Conservation (phyloP, 1,140 invertebrate species). For the Lasioglossum albipes region DNA sequence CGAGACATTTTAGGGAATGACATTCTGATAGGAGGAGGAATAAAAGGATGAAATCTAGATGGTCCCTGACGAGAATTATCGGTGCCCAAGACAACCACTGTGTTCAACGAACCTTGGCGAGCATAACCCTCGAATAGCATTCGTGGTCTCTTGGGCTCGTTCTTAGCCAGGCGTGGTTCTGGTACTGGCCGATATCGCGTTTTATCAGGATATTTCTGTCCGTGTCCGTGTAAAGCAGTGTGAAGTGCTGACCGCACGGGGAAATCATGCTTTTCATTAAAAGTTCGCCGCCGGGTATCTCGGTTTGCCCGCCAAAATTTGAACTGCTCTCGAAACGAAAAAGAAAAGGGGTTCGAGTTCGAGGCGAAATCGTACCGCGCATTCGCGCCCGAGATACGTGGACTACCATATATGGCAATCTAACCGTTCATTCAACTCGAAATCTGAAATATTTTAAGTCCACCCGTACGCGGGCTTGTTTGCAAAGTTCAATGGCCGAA, state of each 20-base stretch:
- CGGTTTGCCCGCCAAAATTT: conserved; percentile 42
- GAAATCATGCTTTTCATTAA: conserved; percentile 6
- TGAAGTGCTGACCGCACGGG: neutral
- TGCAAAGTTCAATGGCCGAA: neutral
- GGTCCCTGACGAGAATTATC: neutral
- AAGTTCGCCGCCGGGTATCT: conserved; percentile 37
- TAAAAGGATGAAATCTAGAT: neutral
- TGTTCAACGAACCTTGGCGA: conserved; percentile 24
- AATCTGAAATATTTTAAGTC: neutral
- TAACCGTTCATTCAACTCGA: neutral
- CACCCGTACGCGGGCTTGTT: neutral
- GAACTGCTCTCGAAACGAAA: conserved; percentile 18
- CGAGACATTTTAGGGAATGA: neutral
- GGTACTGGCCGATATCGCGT: conserved; percentile 14
- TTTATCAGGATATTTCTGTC: conserved; percentile 36
- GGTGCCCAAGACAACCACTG: neutral
- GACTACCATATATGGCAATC: neutral
- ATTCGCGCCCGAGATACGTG: conserved; percentile 1
- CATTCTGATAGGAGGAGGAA: neutral
- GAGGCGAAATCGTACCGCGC: conserved; percentile 2
- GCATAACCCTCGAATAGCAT: conserved; percentile 37
- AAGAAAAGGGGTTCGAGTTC: conserved; percentile 21
- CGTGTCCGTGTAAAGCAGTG: neutral
- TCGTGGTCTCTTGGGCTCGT: conserved; percentile 38
- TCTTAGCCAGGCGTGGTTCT: conserved; percentile 57